phyloP scores from a whole-genome alignment of 2,113 vertebrate species.

The Epinephelus moara region DNA sequence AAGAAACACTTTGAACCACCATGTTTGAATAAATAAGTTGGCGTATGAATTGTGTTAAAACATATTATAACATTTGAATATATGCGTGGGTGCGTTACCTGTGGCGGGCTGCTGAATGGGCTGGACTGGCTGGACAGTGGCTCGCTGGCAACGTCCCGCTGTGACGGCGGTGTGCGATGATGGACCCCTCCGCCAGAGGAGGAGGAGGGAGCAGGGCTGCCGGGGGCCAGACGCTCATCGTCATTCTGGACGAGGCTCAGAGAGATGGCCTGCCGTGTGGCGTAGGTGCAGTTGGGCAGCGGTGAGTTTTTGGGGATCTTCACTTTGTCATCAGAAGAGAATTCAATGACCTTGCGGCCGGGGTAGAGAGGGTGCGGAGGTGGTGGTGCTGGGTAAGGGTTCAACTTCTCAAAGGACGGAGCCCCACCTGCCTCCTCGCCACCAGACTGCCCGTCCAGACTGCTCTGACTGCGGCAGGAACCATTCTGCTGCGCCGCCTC shows the following conservation, averaged over 20 bases:
- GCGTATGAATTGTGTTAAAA: too few relatives aligned
- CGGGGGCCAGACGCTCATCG: conserved; percentile 78
- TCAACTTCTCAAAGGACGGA: conserved; percentile 92
- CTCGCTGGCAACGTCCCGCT: conserved; percentile 70
- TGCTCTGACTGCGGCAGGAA: conserved; percentile 84
- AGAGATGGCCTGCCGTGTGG: conserved; percentile 97
- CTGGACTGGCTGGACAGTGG: conserved; percentile 89
- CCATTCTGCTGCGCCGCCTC: conserved; percentile 86
- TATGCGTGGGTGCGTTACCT: conserved; percentile 62
- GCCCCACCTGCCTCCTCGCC: conserved; percentile 69
- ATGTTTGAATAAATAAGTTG: too few relatives aligned
- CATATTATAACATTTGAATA: too few relatives aligned
- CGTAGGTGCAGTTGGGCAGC: conserved; percentile 97
- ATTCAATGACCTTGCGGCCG: conserved; percentile 96
- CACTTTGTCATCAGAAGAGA: conserved; percentile 95
- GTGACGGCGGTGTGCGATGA: conserved; percentile 77
- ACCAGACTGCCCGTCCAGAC: conserved; percentile 81
- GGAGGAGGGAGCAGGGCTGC: conserved; percentile 87
- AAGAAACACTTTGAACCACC: too few relatives aligned
- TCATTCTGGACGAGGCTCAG: conserved; percentile 94
- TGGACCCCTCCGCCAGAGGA: conserved; percentile 70
- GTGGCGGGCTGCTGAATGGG: conserved; percentile 86
- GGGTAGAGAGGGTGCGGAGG: conserved; percentile 91
- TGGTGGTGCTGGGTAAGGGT: conserved; percentile 92
- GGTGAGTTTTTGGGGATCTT: conserved; percentile 97